These are phyloP conservation scores for Suricata suricatta DNA, from an alignment of 2,113 vertebrate genomes.

Conservation along the genomic window DNA sequence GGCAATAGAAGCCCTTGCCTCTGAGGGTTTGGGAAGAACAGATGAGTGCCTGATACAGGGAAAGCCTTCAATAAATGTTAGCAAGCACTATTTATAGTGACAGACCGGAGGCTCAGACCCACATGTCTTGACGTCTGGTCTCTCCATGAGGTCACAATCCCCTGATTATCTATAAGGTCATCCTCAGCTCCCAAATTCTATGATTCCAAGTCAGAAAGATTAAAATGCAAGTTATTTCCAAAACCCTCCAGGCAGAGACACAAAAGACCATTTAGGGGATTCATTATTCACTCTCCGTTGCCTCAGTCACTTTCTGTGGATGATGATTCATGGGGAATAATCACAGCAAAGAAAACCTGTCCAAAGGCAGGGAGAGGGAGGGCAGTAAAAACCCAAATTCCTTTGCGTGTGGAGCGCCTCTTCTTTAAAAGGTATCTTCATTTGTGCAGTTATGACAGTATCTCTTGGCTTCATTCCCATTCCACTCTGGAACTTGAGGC, in stretches of 20 bases:
- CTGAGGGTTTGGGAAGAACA: background rate
- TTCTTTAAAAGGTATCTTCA: conserved; percentile 7
- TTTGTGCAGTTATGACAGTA: background rate
- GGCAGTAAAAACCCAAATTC: background rate
- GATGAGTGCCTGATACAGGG: background rate
- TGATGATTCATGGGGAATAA: conserved; percentile 70
- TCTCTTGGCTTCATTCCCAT: background rate
- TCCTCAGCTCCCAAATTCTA: conserved; percentile 19
- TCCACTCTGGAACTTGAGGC: background rate
- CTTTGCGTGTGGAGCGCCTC: background rate
- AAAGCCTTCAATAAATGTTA: background rate
- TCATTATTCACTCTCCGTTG: conserved; percentile 60
- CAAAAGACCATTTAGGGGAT: conserved; percentile 48
- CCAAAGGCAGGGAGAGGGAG: background rate
- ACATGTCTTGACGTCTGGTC: background rate
- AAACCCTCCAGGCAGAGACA: conserved; percentile 66
- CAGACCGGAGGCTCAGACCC: background rate
- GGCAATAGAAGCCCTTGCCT: background rate
- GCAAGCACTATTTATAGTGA: background rate
- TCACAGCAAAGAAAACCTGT: conserved; percentile 64
- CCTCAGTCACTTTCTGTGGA: conserved; percentile 52
- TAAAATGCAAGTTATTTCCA: conserved; percentile 67
- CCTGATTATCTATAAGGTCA: background rate
- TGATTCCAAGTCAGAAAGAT: conserved; percentile 50
- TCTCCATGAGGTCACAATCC: background rate